These are phyloP conservation scores for Chloroceryle aenea DNA, from an alignment of 2,113 vertebrate genomes.

Conservation along the genomic window DNA sequence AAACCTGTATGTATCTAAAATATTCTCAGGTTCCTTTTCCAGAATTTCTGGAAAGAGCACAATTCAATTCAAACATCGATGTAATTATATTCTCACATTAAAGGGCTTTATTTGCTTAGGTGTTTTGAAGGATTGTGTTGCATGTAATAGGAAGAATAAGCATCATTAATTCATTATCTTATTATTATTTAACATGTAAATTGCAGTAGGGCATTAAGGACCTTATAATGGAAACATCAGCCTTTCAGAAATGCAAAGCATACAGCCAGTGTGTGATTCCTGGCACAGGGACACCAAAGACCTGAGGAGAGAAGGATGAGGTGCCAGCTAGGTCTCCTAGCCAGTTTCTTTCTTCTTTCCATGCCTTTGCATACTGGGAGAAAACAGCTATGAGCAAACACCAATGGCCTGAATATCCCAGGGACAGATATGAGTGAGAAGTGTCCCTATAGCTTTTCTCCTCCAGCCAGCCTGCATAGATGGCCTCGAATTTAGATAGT, in stretches of 20 bases:
- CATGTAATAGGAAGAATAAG: background rate
- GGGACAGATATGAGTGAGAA: background rate
- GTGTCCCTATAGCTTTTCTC: background rate
- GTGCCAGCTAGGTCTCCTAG: background rate
- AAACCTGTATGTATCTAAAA: background rate
- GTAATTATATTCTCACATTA: background rate
- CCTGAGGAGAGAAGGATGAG: background rate
- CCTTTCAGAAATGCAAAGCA: background rate
- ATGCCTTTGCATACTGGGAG: rapidly evolving
- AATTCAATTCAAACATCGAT: background rate
- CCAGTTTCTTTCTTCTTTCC: background rate
- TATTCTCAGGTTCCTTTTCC: background rate
- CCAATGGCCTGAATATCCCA: background rate
- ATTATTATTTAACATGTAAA: background rate
- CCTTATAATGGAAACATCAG: background rate
- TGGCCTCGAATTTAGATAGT: background rate
- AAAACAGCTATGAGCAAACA: background rate
- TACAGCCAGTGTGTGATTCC: rapidly evolving
- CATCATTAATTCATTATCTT: slow-evolving; percentile 1
- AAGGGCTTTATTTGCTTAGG: background rate
- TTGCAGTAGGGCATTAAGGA: background rate
- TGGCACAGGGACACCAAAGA: too few relatives aligned
- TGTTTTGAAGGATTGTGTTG: background rate
- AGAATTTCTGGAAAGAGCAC: background rate
- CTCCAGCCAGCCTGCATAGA: background rate